Conservation (phyloP, 2,113 vertebrate species). For the Dicerorhinus sumatrensis region DNA sequence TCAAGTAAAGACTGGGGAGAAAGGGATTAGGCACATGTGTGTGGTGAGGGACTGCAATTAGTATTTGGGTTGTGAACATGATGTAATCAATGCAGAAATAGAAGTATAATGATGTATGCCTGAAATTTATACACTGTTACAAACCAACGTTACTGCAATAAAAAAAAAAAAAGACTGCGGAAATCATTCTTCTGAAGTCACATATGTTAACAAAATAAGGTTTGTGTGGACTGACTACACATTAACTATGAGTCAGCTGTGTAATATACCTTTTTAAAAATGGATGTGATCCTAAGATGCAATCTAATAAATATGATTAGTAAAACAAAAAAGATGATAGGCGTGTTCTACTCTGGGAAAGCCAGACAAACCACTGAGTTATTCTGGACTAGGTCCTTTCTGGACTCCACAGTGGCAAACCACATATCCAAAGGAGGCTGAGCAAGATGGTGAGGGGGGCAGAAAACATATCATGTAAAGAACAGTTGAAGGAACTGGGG, state of each 20-base stretch:
- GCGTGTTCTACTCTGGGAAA: background rate
- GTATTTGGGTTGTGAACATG: too few relatives aligned
- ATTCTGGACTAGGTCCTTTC: background rate
- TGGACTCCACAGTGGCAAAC: background rate
- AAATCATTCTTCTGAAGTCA: background rate
- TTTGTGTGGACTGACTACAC: background rate
- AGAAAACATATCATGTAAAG: background rate
- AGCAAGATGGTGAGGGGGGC: background rate
- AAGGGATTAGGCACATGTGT: too few relatives aligned
- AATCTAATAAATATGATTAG: background rate
- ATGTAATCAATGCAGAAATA: too few relatives aligned
- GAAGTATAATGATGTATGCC: too few relatives aligned
- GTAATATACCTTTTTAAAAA: background rate
- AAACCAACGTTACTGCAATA: too few relatives aligned
- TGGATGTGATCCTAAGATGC: background rate
- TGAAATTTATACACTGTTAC: too few relatives aligned
- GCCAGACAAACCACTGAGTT: background rate
- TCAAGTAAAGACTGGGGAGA: background rate
- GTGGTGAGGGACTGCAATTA: too few relatives aligned
- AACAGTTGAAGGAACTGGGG: background rate
- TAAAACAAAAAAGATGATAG: background rate
- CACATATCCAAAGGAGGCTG: background rate
- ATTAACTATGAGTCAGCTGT: background rate
- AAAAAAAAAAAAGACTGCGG: background rate
- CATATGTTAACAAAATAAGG: background rate